Evolutionary conservation across 2,113 vertebrate genomes (phyloP).

Genomic region (Mungos mungo): DNA sequence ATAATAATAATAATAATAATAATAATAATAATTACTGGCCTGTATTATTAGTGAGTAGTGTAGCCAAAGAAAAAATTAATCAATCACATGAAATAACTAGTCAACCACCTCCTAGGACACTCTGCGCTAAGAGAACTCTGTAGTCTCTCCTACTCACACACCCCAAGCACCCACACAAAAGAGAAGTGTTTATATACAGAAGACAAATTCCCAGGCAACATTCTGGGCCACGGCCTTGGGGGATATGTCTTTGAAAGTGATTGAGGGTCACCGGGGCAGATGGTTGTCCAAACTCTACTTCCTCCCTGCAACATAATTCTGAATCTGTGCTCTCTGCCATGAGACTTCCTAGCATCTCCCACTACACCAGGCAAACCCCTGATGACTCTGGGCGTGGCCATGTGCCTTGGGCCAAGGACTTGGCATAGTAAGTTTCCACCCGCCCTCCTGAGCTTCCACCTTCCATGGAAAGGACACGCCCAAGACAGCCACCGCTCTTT

Average conservation of each 20-base stretch:
- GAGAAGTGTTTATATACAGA: too few relatives aligned
- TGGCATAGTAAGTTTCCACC: background rate
- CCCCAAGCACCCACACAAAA: background rate
- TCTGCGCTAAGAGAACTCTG: background rate
- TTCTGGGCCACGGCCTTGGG: background rate
- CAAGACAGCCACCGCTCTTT: background rate
- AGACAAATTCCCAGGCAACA: background rate
- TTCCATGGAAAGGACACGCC: background rate
- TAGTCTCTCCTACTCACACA: background rate
- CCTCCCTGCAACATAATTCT: background rate
- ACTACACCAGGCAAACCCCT: background rate
- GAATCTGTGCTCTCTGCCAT: background rate
- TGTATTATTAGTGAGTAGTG: background rate
- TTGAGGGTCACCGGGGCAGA: background rate
- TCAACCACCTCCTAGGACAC: background rate
- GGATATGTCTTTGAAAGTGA: background rate
- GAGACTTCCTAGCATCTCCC: background rate
- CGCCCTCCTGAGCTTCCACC: background rate
- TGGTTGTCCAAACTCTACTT: background rate
- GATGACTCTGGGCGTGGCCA: background rate
- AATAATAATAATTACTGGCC: background rate
- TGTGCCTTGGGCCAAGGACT: background rate
- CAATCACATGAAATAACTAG: background rate
- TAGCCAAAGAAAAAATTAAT: background rate
- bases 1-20: background rate